Conservation (phyloP, 1,140 invertebrate species). For the Himalopsyche phryganea region DNA sequence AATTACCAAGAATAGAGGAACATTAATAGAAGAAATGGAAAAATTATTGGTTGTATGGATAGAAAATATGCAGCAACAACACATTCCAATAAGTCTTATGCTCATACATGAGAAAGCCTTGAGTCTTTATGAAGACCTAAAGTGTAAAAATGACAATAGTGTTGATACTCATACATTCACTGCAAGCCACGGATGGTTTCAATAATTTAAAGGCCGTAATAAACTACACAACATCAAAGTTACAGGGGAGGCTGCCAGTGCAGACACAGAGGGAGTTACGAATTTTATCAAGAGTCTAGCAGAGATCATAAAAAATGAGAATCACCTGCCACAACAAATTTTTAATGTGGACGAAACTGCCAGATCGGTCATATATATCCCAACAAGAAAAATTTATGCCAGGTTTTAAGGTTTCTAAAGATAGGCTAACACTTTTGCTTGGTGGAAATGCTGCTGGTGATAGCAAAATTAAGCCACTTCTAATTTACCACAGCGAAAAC, state of each 20-base stretch:
- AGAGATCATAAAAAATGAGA: conserved; percentile 40
- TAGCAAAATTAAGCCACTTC: conserved; percentile 46
- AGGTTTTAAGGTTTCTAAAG: conserved; percentile 41
- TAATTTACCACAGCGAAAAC: conserved; percentile 45
- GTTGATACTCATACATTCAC: conserved; percentile 10
- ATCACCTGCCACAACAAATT: conserved; percentile 41
- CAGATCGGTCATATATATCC: conserved; percentile 35
- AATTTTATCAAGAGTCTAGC: conserved; percentile 37
- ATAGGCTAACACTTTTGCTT: conserved; percentile 42
- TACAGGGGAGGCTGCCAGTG: not conserved
- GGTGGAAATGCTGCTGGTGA: conserved; percentile 44
- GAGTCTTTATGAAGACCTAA: conserved; percentile 16
- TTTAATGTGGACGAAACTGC: conserved; percentile 47
- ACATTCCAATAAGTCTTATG: conserved; percentile 6
- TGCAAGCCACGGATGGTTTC: conserved; percentile 21
- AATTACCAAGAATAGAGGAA: not conserved
- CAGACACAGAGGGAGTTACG: not conserved
- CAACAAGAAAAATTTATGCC: conserved; percentile 37
- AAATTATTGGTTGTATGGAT: conserved; percentile 18
- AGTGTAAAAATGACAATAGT: not conserved
- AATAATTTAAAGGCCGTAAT: conserved; percentile 19
- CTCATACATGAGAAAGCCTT: conserved; percentile 19
- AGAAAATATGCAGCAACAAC: conserved; percentile 12
- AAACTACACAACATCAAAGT: conserved; percentile 6
- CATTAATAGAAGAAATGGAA: conserved; percentile 23